Evolutionary conservation across 2,113 vertebrate genomes (phyloP).

Genomic region (Melanostigma gelatinosum): DNA sequence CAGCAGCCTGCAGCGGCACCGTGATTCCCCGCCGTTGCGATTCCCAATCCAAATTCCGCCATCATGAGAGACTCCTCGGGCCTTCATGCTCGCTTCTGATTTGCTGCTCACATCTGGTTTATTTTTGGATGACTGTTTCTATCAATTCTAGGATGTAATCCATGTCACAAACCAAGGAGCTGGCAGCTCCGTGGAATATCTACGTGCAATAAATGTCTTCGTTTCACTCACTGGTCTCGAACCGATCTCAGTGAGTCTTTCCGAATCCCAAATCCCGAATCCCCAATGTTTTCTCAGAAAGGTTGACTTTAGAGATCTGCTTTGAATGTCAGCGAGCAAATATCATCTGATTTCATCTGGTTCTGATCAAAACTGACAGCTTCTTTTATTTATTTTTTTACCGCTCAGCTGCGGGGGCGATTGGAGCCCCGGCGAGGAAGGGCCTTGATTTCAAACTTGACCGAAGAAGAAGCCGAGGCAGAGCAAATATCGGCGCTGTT

Average conservation of each 20-base stretch:
- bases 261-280: background rate
- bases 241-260: background rate
- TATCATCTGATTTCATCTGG: slow-evolving; percentile 1
- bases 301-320: background rate
- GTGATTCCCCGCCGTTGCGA: background rate
- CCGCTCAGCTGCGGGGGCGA: background rate
- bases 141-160: slow-evolving; percentile 26
- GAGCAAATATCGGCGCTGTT: slow-evolving; percentile 52
- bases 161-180: slow-evolving; percentile 15
- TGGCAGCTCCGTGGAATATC: slow-evolving; percentile 21
- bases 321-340: slow-evolving; percentile 9
- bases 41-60: slow-evolving; percentile 24
- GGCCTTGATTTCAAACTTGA: slow-evolving; percentile 55
- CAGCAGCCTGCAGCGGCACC: slow-evolving; percentile 31
- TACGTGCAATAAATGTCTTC: slow-evolving; percentile 1
- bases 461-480: slow-evolving; percentile 3
- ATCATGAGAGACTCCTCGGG: slow-evolving; percentile 30
- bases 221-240: background rate
- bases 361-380: background rate
- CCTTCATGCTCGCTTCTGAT: slow-evolving; percentile 44
- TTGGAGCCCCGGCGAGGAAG: background rate
- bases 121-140: slow-evolving; percentile 40
- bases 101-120: slow-evolving; percentile 40
- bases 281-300: background rate
- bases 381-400: background rate